Conservation (phyloP, 2,888 invertebrate species). For the Nephrotoma guestfalica region DNA sequence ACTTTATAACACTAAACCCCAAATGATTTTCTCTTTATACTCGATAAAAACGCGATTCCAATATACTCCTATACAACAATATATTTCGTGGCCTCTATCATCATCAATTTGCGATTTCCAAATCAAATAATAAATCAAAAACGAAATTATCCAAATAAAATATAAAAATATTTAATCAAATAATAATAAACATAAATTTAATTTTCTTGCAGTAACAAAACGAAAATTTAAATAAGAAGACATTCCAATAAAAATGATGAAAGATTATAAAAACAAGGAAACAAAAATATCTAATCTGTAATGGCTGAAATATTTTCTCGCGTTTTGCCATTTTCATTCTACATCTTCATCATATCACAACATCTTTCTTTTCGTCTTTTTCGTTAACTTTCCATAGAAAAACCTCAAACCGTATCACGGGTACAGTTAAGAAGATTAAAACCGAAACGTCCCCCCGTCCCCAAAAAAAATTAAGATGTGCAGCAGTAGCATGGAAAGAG, state of each 20-base stretch:
- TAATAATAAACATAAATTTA: neutral
- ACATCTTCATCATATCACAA: neutral
- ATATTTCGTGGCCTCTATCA: neutral
- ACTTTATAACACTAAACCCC: too few species aligned
- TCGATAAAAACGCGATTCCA: neutral
- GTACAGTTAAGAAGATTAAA: neutral
- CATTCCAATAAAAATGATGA: neutral
- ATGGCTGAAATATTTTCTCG: neutral
- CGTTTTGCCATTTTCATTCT: neutral
- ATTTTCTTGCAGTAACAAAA: neutral
- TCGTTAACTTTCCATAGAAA: neutral
- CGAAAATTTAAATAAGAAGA: neutral
- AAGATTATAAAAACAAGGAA: neutral
- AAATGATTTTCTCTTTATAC: too few species aligned
- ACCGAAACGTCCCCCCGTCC: neutral
- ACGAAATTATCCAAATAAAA: neutral
- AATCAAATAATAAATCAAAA: neutral
- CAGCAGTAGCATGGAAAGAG: neutral
- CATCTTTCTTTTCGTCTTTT: neutral
- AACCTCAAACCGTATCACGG: neutral
- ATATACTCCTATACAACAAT: neutral
- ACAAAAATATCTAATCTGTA: neutral
- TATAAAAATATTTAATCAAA: neutral
- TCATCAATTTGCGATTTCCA: neutral
- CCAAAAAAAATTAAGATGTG: neutral